phyloP scores from a whole-genome alignment of 2,797 vertebrate genomes.

The Acomys russatus region DNA sequence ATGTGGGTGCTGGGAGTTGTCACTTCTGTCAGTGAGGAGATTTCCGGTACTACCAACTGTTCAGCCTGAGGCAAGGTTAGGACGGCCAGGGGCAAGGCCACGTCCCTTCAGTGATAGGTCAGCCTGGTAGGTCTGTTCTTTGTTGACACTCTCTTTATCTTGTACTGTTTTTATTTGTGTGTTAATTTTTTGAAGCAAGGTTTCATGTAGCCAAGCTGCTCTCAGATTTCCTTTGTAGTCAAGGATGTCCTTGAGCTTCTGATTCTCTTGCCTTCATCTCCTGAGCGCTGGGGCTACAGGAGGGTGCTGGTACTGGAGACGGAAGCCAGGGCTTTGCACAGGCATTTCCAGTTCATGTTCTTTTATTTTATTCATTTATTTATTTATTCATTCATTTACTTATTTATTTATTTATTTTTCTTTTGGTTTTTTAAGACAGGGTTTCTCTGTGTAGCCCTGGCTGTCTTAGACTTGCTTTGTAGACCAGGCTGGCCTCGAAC shows the following conservation, averaged over 20 bases:
- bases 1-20: not conserved
- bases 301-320: not conserved
- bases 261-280: not conserved
- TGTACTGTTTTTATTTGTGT: not conserved
- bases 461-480: too few relatives aligned
- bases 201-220: not conserved
- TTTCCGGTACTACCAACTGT: fast-evolving
- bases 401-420: too few relatives aligned
- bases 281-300: not conserved
- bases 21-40: not conserved
- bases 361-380: not conserved
- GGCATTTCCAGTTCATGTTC: not conserved
- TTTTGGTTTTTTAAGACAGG: too few relatives aligned
- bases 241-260: not conserved
- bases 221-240: not conserved
- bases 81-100: not conserved
- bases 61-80: not conserved
- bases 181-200: not conserved
- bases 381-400: too few relatives aligned
- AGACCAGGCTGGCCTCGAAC: too few relatives aligned
- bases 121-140: not conserved
- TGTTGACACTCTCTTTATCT: not conserved
- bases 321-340: not conserved
- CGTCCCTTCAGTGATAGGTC: not conserved
- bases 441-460: too few relatives aligned